phyloP scores from a whole-genome alignment of 2,888 invertebrate genomes.

The Phaonia tiefii region DNA sequence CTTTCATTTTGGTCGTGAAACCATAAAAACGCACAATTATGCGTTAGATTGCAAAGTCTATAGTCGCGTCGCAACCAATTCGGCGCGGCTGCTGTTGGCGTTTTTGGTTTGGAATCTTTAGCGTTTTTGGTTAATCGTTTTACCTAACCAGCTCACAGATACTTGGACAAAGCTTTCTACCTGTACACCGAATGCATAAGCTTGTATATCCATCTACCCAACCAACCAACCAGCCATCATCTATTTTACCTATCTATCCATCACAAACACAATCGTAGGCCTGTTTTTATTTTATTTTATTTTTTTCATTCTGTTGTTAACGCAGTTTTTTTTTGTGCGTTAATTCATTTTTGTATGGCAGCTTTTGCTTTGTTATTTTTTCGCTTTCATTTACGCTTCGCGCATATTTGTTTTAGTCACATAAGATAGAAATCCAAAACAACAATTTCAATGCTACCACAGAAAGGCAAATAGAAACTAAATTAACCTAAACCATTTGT shows the following conservation, averaged over 20 bases:
- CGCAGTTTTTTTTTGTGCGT: constrained; percentile 22
- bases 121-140: too few relatives aligned
- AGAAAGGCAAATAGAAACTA: background rate
- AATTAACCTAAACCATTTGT: background rate
- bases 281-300: background rate
- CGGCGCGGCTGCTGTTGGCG: background rate
- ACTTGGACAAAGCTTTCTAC: background rate
- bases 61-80: constrained; percentile 22
- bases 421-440: background rate
- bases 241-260: too few relatives aligned
- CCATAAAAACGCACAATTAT: constrained; percentile 61
- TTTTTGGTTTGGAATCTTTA: too few relatives aligned
- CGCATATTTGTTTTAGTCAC: constrained; percentile 11
- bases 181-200: background rate
- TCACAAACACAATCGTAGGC: background rate
- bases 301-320: constrained; percentile 1
- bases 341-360: background rate
- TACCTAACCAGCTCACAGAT: background rate
- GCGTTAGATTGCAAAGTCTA: constrained; percentile 64
- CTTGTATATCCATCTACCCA: too few relatives aligned
- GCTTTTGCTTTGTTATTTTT: background rate
- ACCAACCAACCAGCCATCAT: too few relatives aligned
- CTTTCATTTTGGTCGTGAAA: background rate
- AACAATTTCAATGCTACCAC: background rate
- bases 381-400: constrained; percentile 6